A percentile compares a stretch with the other conserved stretches of the same genome.
Conservation (phyloP, 2,888 invertebrate species). For the Lithophane socia region DNA sequence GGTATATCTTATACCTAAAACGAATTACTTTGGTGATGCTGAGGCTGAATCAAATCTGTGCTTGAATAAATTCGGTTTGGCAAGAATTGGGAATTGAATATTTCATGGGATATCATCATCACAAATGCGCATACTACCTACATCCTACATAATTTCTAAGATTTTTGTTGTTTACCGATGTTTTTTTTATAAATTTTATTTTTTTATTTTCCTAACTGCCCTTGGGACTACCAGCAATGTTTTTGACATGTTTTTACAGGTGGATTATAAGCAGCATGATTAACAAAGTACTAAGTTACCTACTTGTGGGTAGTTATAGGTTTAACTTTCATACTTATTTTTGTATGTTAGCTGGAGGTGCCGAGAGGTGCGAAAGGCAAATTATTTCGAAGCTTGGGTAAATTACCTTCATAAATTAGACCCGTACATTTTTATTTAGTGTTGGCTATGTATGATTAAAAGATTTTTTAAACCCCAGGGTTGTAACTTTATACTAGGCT, state of each 20-base stretch:
- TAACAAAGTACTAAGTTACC: background rate
- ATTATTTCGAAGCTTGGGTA: background rate
- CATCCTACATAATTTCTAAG: background rate
- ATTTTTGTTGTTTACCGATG: too few species aligned
- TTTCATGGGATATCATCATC: conserved; percentile 4
- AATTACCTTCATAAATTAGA: too few species aligned
- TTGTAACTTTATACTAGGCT: conserved; percentile 40
- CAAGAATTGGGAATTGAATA: background rate
- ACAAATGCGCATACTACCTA: background rate
- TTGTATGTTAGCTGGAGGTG: too few species aligned
- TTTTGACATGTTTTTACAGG: background rate
- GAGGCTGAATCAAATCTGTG: conserved; percentile 34
- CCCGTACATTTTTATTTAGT: background rate
- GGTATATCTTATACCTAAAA: conserved; percentile 46
- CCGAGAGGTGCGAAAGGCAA: background rate
- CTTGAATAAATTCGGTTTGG: conserved; percentile 32
- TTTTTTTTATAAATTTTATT: too few species aligned
- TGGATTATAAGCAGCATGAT: background rate
- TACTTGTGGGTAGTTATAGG: background rate
- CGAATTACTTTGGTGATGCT: conserved; percentile 42
- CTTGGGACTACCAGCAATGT: background rate
- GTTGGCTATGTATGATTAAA: conserved; percentile 13
- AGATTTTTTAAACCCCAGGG: conserved; percentile 7
- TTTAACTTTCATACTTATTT: background rate
- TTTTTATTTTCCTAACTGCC: too few species aligned